These are phyloP conservation scores for Hydropotes inermis DNA, from an alignment of 2,113 vertebrate genomes.

Conservation along the genomic window DNA sequence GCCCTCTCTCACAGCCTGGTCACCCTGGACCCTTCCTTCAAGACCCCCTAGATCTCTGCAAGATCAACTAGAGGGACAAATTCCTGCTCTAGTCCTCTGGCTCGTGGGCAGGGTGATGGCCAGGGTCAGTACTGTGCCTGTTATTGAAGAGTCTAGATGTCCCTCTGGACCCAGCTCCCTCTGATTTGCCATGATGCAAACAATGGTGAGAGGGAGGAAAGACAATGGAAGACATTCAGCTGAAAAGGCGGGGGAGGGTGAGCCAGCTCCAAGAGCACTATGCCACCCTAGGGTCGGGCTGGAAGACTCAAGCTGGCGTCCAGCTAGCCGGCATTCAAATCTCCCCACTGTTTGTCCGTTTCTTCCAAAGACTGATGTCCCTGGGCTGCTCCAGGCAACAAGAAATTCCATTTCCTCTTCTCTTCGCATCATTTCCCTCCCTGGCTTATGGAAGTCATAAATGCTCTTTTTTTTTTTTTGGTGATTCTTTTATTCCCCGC, in stretches of 20 bases:
- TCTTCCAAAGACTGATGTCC: not conserved
- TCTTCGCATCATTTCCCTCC: not conserved
- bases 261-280: no score
- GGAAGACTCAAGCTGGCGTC: accelerated
- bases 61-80: not conserved
- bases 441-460: not conserved
- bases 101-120: accelerated
- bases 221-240: not conserved
- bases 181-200: not conserved
- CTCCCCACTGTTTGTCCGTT: not conserved
- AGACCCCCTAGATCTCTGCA: not conserved
- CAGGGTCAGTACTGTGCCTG: not conserved
- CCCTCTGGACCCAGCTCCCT: not conserved
- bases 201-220: not conserved
- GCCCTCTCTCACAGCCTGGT: not conserved
- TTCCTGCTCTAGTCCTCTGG: not conserved
- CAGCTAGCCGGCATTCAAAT: not conserved
- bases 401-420: not conserved
- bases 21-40: not conserved
- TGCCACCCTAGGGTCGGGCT: not conserved
- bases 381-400: not conserved
- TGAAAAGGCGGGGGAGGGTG: not conserved
- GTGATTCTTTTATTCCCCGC: not conserved
- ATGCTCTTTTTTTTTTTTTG: not conserved
- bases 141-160: not conserved